Evolutionary conservation across 64 coral and sea anemone species (phyloP).

Genomic region (Pocillopora damicornis): DNA sequence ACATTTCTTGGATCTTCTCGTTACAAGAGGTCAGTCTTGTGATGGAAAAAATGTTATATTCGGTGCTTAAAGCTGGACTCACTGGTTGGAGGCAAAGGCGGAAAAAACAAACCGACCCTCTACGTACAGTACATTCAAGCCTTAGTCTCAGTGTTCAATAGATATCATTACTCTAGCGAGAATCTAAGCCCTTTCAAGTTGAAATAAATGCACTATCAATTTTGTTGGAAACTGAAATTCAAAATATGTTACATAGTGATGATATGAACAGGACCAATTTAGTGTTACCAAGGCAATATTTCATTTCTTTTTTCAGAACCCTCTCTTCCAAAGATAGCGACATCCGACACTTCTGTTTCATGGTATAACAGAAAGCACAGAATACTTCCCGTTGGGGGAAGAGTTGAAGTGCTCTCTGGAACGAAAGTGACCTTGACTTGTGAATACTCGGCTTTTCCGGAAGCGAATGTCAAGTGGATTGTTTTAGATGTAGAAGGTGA

Average conservation of each 20-base stretch:
- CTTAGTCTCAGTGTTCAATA: too few species aligned
- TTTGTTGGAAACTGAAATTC: too few species aligned
- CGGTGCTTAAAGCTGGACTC: too few species aligned
- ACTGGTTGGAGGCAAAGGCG: too few species aligned
- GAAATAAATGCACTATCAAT: too few species aligned
- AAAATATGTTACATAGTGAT: too few species aligned
- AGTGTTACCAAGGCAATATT: not conserved
- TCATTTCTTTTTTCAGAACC: not conserved
- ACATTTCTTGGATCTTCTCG: not conserved
- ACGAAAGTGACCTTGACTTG: slow-evolving; percentile 25
- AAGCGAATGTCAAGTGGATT: slow-evolving; percentile 12
- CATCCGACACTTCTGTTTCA: slow-evolving; percentile 12
- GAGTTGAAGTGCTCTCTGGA: slow-evolving; percentile 12
- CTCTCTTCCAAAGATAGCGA: not conserved
- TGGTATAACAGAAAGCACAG: slow-evolving; percentile 33
- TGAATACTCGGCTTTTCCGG: slow-evolving; percentile 16
- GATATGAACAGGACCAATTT: not conserved
- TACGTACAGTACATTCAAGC: too few species aligned
- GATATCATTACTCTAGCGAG: too few species aligned
- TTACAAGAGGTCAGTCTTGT: too few species aligned
- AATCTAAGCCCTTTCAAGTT: too few species aligned
- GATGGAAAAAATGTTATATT: too few species aligned
- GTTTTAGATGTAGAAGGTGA: slow-evolving; percentile 25
- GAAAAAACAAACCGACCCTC: too few species aligned
- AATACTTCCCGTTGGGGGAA: slow-evolving; percentile 1